Evolutionary conservation across 2,113 vertebrate genomes (phyloP), one percentile per base, ranked within the genome.

Genomic region (Mola mola): DNA sequence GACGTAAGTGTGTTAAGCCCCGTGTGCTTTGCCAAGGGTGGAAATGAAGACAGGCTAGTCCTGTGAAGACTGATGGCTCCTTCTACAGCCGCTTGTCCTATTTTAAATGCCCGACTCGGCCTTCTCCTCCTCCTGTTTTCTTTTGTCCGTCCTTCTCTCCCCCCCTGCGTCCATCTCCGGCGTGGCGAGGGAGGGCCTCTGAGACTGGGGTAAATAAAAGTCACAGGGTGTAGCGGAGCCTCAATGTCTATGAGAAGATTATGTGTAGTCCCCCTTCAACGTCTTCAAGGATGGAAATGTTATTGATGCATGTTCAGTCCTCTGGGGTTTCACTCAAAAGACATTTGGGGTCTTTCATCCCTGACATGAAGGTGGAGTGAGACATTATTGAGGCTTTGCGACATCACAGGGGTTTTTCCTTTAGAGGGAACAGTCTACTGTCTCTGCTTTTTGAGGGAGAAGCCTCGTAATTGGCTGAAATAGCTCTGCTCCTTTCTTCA

Each of bases 251-350:
- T 11, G 75, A 63, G 70, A 76, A 83, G 82, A 81, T 80, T 72
- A 73, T 75, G 72, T 77, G 64, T 65, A 61, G 66, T 80, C 66
- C 81, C 75, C 75, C 66, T 83, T 70, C 87, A 88, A 81, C 73
- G 65, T 79, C 77, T 87, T 85, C 67, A 77, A 82, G 75, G 84
- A 87, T 80, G 77, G 82, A 87, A 84, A 86, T 83, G 82, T 89
- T 87, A 83, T 79, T 78, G 87, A 88, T 87, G 84, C 81, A 86
- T 81, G 74, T 88, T 70, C 83, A 82, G 77, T 87, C 90, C 82
- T 88, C 37, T 41, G 77, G 88, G 86, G 63, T 80, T 87, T 87
- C 64, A 77, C 84, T 87, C 84, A 88, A 87, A 90, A 82, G 88
- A 86, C 83, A 72, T 85, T 84, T 81, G 60, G 78, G 65, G 61